Base-by-base conservation (phyloP, 2,797 vertebrate genomes). In the Acanthurus leucopareius region DNA sequence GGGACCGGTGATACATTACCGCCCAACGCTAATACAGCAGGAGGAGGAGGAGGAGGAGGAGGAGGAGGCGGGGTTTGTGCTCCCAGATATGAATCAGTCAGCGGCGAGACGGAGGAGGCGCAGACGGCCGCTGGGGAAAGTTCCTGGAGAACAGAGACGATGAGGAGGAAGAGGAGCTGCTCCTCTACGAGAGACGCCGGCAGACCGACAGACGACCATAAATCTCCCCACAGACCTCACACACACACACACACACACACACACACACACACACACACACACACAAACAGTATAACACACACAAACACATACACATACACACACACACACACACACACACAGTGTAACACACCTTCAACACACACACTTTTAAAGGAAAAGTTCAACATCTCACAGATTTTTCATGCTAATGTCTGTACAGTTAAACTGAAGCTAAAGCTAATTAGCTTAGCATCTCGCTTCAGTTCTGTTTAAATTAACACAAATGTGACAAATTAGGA, bases 41-140 rank as follows among this genome's bases (percentile, higher is more conserved):
- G n/a, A n/a, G n/a, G n/a, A n/a, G n/a, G n/a, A n/a, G n/a, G n/a
- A n/a, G n/a, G n/a, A n/a, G n/a, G n/a, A n/a, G n/a, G n/a, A 63
- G 40, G 48, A 74, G 44, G 60, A 45, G 76, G 56, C 7, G 17
- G 74, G 28, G 65, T 57, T 45, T 32, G 52, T 32, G 68, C 72
- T 57, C 78, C 77, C 75, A 76, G 70, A 78, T 75, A 74, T 74
- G 74, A 79, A 78, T 81, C 73, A 71, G 69, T 48, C 25, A 2
- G 62, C 7, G 61, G 66, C 10, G 70, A 77, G 78, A 75, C 32
- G 0, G 76, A n/a, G 67, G 75, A 54, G 61, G 25, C 0, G 5
- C 71, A 82, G 77, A 73, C 76, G 44, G 67, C 60, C 63, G 4
- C 83, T 25, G 66, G 82, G 83, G 84, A 76, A 53, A 60, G 10